Percentiles rank a stretch among this genome's conserved stretches.
Evolutionary conservation across 2,888 invertebrate genomes (phyloP).

Genomic region (Thera britannica): DNA sequence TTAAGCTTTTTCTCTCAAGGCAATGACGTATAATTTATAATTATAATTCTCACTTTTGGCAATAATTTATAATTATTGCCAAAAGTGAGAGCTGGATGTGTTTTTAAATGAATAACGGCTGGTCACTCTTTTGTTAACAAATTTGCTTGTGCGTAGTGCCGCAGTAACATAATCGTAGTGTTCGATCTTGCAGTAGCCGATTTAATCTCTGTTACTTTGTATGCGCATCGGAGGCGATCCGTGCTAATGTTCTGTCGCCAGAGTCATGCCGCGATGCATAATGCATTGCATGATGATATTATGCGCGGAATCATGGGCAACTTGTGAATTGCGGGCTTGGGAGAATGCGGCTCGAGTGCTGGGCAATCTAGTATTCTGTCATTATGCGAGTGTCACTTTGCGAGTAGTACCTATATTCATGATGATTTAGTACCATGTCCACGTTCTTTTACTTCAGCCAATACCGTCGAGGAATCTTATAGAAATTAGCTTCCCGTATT

Average conservation of each 20-base stretch:
- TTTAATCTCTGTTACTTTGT: constrained; percentile 46
- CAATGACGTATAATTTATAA: too few relatives aligned
- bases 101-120: neutral
- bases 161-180: neutral
- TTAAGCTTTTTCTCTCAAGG: too few relatives aligned
- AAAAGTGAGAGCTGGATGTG: neutral
- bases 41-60: too few relatives aligned
- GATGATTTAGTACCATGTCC: too few relatives aligned
- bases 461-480: too few relatives aligned
- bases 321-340: constrained; percentile 38
- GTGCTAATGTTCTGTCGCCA: constrained; percentile 75
- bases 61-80: too few relatives aligned
- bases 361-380: constrained; percentile 10
- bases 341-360: constrained; percentile 36
- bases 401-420: neutral
- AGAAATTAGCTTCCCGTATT: too few relatives aligned
- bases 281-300: constrained; percentile 62
- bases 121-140: neutral
- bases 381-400: neutral
- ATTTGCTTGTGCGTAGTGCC: neutral
- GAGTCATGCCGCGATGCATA: constrained; percentile 67
- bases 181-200: neutral
- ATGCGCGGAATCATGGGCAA: constrained; percentile 54
- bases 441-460: neutral
- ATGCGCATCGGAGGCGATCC: constrained; percentile 61